Evolutionary conservation across 2,797 vertebrate species (phyloP).

Genomic region (Sylvia borin): DNA sequence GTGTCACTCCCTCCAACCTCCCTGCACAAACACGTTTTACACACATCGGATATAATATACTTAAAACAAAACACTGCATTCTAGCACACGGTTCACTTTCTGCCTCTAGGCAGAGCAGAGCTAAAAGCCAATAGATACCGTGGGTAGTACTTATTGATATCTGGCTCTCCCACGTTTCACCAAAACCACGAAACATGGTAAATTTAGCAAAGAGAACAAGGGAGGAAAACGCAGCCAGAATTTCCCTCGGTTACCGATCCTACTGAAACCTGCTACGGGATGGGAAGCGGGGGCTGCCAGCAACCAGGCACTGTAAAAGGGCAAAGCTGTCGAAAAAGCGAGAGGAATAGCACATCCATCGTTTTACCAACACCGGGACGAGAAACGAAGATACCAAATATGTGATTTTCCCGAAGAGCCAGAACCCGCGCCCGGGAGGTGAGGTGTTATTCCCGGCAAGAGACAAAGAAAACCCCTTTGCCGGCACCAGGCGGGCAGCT

Average conservation of each 20-base stretch:
- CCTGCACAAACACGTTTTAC: not conserved
- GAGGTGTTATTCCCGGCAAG: rapidly evolving
- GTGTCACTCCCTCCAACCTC: not conserved
- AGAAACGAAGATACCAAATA: not conserved
- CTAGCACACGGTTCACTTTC: not conserved
- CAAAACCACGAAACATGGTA: not conserved
- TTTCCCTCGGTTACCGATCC: not conserved
- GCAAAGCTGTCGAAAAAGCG: not conserved
- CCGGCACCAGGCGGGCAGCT: not conserved
- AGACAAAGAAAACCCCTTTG: not conserved
- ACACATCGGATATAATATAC: rapidly evolving
- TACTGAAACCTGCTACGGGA: not conserved
- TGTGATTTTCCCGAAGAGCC: rapidly evolving
- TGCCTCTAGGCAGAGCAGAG: not conserved
- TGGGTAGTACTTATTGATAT: not conserved
- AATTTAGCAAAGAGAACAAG: not conserved
- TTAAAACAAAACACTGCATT: not conserved
- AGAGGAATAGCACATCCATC: not conserved
- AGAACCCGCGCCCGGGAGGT: not conserved
- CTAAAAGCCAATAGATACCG: not conserved
- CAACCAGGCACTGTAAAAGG: not conserved
- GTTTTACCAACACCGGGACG: not conserved
- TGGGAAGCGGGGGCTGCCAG: not conserved
- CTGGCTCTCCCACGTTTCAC: not conserved
- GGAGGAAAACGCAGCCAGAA: not conserved